Percentiles rank a stretch among this genome's conserved stretches.
phyloP scores from a whole-genome alignment of 2,888 invertebrate genomes.

The Hedychridium roseum region DNA sequence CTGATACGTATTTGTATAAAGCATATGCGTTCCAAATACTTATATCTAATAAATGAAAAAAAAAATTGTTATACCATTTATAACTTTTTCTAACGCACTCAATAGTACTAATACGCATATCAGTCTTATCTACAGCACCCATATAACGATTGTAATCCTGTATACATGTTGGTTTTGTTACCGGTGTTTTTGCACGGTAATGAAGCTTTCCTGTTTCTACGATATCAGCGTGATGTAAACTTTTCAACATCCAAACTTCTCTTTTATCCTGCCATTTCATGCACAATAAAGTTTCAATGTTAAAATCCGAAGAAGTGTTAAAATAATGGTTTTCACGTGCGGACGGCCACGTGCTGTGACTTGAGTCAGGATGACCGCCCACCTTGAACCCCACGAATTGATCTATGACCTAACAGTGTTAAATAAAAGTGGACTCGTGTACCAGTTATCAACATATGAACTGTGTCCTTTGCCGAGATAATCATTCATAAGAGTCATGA shows the following conservation, averaged over 20 bases:
- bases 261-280: slow-evolving; percentile 54
- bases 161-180: slow-evolving; percentile 34
- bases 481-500: slow-evolving; percentile 4
- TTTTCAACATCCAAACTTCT: slow-evolving; percentile 44
- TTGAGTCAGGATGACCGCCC: too few species aligned
- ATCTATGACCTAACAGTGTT: too few species aligned
- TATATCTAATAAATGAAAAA: slow-evolving; percentile 14
- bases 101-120: slow-evolving; percentile 44
- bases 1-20: slow-evolving; percentile 13
- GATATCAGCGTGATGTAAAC: slow-evolving; percentile 37
- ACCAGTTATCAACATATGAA: slow-evolving; percentile 7
- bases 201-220: slow-evolving; percentile 29
- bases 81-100: slow-evolving; percentile 32
- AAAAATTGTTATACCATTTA: slow-evolving; percentile 5
- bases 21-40: slow-evolving; percentile 13
- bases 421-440: slow-evolving; percentile 2
- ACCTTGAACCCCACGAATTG: too few species aligned
- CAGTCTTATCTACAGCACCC: slow-evolving; percentile 48
- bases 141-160: slow-evolving; percentile 48
- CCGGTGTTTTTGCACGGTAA: slow-evolving; percentile 11
- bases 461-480: slow-evolving; percentile 8
- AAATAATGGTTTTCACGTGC: too few species aligned
- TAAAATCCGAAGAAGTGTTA: too few species aligned
- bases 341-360: too few species aligned
- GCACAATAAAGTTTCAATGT: too few species aligned